phyloP scores from a whole-genome alignment of 2,888 invertebrate genomes.

The Ectobius pallidus region DNA sequence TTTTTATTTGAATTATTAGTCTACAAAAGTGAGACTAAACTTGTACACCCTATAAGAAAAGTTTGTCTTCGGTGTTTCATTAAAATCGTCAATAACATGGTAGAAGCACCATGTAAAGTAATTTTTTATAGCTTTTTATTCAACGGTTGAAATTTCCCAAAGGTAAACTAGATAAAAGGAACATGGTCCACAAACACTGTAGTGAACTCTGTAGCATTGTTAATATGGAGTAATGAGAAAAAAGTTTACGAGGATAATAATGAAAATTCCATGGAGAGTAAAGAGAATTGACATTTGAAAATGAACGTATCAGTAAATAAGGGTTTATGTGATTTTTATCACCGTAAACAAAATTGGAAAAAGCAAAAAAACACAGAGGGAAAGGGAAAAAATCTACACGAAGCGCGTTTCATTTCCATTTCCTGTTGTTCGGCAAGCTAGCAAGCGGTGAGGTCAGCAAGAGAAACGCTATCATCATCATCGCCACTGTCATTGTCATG shows the following conservation, averaged over 20 bases:
- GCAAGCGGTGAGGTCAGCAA: background rate
- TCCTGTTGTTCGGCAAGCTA: constrained; percentile 15
- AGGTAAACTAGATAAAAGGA: constrained; percentile 1
- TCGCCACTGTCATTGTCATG: constrained; percentile 24
- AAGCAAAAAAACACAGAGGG: background rate
- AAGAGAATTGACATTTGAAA: constrained; percentile 18
- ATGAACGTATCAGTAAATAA: constrained; percentile 30
- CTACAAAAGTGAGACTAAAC: background rate
- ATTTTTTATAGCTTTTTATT: too few species aligned
- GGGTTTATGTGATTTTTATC: constrained; percentile 28
- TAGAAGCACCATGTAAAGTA: too few species aligned
- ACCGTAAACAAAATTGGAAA: constrained; percentile 30
- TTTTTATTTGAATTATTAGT: background rate
- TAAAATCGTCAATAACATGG: too few species aligned
- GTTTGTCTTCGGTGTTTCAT: too few species aligned
- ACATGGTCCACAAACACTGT: too few species aligned
- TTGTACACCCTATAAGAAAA: background rate
- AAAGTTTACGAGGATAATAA: background rate
- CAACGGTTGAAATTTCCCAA: background rate
- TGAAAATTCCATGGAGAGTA: constrained; percentile 11
- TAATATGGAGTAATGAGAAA: constrained; percentile 6
- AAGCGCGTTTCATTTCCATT: constrained; percentile 27
- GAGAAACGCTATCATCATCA: constrained; percentile 31
- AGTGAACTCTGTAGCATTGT: background rate
- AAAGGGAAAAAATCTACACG: background rate